These are phyloP conservation scores for Valencia hispanica DNA, from an alignment of 2,797 vertebrate species.

Conservation along the genomic window DNA sequence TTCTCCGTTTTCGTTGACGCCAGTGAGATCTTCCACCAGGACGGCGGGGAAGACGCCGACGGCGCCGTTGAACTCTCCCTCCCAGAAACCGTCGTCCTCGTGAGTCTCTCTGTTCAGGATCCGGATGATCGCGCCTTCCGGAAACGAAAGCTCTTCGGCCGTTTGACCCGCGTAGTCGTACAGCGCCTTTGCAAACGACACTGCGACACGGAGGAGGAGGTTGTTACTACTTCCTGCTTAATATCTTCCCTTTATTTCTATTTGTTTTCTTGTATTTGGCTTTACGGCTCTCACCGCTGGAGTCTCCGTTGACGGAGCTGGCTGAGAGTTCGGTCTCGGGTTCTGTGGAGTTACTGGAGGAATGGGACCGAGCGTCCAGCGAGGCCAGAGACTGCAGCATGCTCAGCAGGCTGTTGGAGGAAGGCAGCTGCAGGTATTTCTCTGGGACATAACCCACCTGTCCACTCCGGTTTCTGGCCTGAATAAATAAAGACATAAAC, in stretches of 20 bases:
- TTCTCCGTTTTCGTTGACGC: conserved; percentile 80
- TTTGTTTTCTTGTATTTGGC: no score
- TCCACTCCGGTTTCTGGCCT: conserved; percentile 93
- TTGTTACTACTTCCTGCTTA: neutral
- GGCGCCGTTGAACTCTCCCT: conserved; percentile 90
- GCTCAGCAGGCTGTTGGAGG: conserved; percentile 92
- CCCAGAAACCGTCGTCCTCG: conserved; percentile 98
- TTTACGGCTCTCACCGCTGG: conserved; percentile 80
- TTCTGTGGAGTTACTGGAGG: conserved; percentile 93
- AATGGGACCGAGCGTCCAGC: conserved; percentile 90
- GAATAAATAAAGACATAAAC: conserved; percentile 14
- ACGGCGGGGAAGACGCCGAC: conserved; percentile 94
- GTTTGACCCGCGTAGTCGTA: conserved; percentile 96
- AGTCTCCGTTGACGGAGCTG: conserved; percentile 87
- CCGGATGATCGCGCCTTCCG: conserved; percentile 94
- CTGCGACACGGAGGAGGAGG: conserved; percentile 66
- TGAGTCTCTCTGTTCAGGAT: conserved; percentile 94
- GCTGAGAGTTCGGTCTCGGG: conserved; percentile 81
- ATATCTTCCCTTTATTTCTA: no score
- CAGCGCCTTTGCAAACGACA: conserved; percentile 94
- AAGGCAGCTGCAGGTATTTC: conserved; percentile 95
- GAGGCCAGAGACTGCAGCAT: conserved; percentile 94
- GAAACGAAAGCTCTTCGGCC: conserved; percentile 92
- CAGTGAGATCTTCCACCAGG: conserved; percentile 89
- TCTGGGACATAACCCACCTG: conserved; percentile 95